These are phyloP conservation scores for Junonia oenone DNA, from an alignment of 2,888 invertebrate species.

Conservation along the genomic window DNA sequence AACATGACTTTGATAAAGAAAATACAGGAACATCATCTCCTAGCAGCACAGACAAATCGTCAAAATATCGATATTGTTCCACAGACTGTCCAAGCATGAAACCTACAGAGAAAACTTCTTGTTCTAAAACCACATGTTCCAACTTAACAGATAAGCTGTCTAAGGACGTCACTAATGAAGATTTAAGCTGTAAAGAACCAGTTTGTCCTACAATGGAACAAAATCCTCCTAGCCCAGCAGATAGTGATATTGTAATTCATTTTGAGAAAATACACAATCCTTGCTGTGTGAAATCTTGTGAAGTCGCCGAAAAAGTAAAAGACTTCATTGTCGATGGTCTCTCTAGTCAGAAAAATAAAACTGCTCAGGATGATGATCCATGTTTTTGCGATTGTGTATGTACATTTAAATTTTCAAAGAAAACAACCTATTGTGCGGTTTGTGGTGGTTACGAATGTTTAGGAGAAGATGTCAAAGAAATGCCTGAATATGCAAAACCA, in stretches of 20 bases:
- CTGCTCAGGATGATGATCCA: conserved; percentile 38
- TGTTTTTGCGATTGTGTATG: conserved; percentile 70
- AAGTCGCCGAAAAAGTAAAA: conserved; percentile 58
- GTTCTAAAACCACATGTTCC: conserved; percentile 52
- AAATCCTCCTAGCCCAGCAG: conserved; percentile 56
- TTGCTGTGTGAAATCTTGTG: conserved; percentile 61
- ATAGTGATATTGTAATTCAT: conserved; percentile 53
- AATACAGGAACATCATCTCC: conserved; percentile 32
- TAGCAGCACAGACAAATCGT: conserved; percentile 29
- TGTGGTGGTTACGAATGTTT: conserved; percentile 68
- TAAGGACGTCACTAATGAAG: conserved; percentile 18
- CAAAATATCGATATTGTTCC: conserved; percentile 48
- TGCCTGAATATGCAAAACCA: conserved; percentile 55
- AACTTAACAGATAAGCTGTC: conserved; percentile 24
- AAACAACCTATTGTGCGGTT: conserved; percentile 65
- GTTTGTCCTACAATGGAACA: conserved; percentile 39
- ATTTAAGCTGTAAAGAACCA: conserved; percentile 38
- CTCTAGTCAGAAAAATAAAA: conserved; percentile 38
- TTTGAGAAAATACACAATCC: conserved; percentile 58
- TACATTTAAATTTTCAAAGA: conserved; percentile 55
- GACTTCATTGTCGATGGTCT: conserved; percentile 55
- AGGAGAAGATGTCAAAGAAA: conserved; percentile 54
- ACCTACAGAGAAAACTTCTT: conserved; percentile 40
- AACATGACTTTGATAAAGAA: conserved; percentile 47
- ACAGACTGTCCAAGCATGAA: conserved; percentile 50